These are phyloP conservation scores for Oxytorus armatus DNA, from an alignment of 2,888 invertebrate genomes.

Conservation along the genomic window DNA sequence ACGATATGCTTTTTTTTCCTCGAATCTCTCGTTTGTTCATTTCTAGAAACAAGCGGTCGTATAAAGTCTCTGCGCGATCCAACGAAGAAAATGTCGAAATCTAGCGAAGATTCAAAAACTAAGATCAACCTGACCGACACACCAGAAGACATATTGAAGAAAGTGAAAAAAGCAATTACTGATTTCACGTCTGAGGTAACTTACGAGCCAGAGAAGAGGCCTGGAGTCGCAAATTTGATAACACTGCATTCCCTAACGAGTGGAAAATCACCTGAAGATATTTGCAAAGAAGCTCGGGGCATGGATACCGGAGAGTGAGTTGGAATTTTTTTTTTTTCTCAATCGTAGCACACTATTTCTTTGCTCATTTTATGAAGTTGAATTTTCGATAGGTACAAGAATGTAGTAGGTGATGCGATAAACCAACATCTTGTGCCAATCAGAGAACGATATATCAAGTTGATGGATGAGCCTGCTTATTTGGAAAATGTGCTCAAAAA, in stretches of 20 bases:
- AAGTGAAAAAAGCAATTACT: slow-evolving; percentile 95
- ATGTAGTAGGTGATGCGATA: slow-evolving; percentile 89
- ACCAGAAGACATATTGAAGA: slow-evolving; percentile 88
- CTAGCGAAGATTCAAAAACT: slow-evolving; percentile 91
- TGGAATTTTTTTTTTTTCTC: slow-evolving; percentile 21
- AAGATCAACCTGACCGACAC: slow-evolving; percentile 92
- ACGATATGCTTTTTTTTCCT: no score
- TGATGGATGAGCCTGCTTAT: slow-evolving; percentile 87
- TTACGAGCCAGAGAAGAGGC: slow-evolving; percentile 91
- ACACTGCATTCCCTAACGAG: slow-evolving; percentile 92
- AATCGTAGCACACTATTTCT: slow-evolving; percentile 13
- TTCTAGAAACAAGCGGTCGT: slow-evolving; percentile 86
- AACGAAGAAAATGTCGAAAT: slow-evolving; percentile 98
- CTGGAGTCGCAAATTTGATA: slow-evolving; percentile 96
- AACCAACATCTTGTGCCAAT: slow-evolving; percentile 90
- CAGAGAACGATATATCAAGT: slow-evolving; percentile 86
- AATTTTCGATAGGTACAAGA: slow-evolving; percentile 87
- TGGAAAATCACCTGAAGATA: slow-evolving; percentile 88
- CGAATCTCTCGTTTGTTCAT: slow-evolving; percentile 23
- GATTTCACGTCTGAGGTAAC: slow-evolving; percentile 94
- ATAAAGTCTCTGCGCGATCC: slow-evolving; percentile 95
- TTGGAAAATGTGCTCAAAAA: slow-evolving; percentile 87
- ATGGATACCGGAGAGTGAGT: slow-evolving; percentile 91
- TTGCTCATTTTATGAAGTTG: not conserved
- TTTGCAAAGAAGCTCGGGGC: slow-evolving; percentile 88